Base-by-base conservation (phyloP, 2,888 invertebrate genomes). In the Chrysodeixis includens region DNA sequence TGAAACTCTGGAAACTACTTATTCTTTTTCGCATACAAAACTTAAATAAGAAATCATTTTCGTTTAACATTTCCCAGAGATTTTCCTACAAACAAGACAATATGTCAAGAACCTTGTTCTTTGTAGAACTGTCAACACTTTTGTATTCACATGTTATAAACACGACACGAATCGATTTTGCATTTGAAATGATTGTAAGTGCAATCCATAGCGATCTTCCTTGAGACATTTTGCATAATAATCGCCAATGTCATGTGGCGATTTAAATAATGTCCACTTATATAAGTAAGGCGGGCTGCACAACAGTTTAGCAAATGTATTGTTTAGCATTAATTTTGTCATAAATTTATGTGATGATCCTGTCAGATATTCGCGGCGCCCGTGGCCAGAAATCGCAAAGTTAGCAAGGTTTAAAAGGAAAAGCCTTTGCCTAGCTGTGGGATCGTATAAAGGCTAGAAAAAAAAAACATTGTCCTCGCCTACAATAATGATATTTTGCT, bases 111-210 rank as follows among this genome's bases (percentile, higher is more conserved):
- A 59, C 79, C 79, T 75, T 70, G 75, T 26, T 63, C 20, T 58
- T 77, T 75, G 59, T 71, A 18, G 35, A 46, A 16, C 1, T 55
- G 49, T 58, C 58, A 71, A 49, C 52, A 49, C 20, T 18, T 30
- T 30, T 44, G 49, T 68, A 76, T 72, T 66, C 51, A 60, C 68
- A 61, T 52, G 18, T 69, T 30, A 64, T 30, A 52, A 61, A 70
- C 65, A 46, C 68, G 67, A 79, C 85, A 85, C 82, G 84, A 84
- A 79, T 79, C 57, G 60, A 77, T 78, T 85, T 83, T 74, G 80
- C 85, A 85, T 85, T 74, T 81, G 77, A 84, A 84, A 78, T 55
- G 74, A 67, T 60, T 69, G 69, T 67, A 66, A 65, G 46, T 22
- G 35, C 74, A 71, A 75, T 69, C 59, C 62, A 65, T 69, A 61